Evolutionary conservation across 2,888 invertebrate genomes (phyloP).

Genomic region (Trichacis sp.): DNA sequence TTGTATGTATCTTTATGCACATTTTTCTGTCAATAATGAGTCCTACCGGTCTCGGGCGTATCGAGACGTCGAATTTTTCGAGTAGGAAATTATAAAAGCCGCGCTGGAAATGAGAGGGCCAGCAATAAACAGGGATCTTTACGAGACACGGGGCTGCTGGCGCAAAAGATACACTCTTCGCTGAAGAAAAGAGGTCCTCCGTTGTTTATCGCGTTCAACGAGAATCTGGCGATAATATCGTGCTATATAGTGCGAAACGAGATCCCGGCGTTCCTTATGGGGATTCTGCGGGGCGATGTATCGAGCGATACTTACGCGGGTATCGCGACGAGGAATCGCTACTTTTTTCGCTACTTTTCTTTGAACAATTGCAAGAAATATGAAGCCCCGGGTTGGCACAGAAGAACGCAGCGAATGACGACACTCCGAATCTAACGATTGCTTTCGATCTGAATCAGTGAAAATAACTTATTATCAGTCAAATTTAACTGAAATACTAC

Average conservation of each 20-base stretch:
- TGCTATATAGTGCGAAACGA: constrained; percentile 41
- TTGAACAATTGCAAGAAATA: constrained; percentile 38
- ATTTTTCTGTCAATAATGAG: constrained; percentile 17
- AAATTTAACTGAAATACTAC: too few species aligned
- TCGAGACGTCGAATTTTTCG: constrained; percentile 49
- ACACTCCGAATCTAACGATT: constrained; percentile 11
- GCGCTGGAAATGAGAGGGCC: constrained; percentile 63
- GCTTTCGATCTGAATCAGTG: too few species aligned
- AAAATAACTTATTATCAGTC: too few species aligned
- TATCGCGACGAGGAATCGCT: constrained; percentile 32
- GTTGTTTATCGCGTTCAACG: constrained; percentile 61
- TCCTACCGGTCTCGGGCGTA: constrained; percentile 30
- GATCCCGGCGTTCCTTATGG: constrained; percentile 41
- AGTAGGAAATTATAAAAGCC: constrained; percentile 64
- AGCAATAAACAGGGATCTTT: constrained; percentile 67
- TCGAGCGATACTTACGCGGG: constrained; percentile 36
- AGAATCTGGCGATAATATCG: constrained; percentile 58
- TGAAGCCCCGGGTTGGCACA: constrained; percentile 21
- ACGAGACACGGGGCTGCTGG: constrained; percentile 62
- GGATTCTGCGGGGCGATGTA: constrained; percentile 33
- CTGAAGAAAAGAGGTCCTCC: constrained; percentile 44
- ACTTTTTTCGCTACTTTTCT: neutral
- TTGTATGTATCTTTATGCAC: constrained; percentile 6
- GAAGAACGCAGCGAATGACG: constrained; percentile 6
- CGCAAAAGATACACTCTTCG: constrained; percentile 42